Conservation (phyloP, 2,797 vertebrate genomes). For the Cynodonichthys magdalenae region DNA sequence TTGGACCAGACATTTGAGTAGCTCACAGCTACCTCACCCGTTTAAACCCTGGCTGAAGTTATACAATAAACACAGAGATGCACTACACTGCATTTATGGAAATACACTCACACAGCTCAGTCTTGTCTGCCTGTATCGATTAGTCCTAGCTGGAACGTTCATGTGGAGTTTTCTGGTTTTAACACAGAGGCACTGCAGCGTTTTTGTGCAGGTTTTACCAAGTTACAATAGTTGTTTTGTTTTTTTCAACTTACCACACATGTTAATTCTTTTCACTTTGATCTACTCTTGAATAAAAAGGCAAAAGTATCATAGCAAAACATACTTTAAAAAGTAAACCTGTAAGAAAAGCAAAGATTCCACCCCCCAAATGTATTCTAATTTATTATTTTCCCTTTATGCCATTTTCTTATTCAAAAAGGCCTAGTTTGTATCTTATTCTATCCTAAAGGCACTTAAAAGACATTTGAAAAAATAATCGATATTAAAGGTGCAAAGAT, state of each 20-base stretch:
- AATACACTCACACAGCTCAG: conserved; percentile 31
- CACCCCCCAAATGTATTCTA: too few species aligned
- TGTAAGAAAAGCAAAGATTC: conserved; percentile 41
- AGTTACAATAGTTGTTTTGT: conserved; percentile 9
- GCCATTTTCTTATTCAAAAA: conserved; percentile 51
- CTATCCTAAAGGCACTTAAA: conserved; percentile 93
- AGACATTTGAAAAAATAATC: conserved; percentile 69
- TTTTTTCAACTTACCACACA: not conserved
- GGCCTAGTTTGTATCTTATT: conserved; percentile 62
- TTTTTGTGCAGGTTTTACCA: conserved; percentile 41
- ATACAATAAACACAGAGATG: conserved; percentile 14
- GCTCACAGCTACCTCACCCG: conserved; percentile 24
- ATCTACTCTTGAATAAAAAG: conserved; percentile 54
- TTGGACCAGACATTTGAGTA: conserved; percentile 39
- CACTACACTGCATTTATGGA: conserved; percentile 26
- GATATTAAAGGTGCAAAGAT: conserved; percentile 74
- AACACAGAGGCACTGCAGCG: conserved; percentile 20
- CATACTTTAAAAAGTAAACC: conserved; percentile 56
- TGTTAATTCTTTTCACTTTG: conserved; percentile 32
- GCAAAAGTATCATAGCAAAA: conserved; percentile 58
- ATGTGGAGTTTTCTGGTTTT: conserved; percentile 30
- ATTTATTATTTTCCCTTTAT: conserved; percentile 34
- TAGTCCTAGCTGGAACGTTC: conserved; percentile 35
- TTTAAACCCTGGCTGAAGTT: conserved; percentile 21
- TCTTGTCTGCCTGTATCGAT: conserved; percentile 28